phyloP scores from a whole-genome alignment of 2,888 invertebrate genomes.

The Cistogaster globosa region DNA sequence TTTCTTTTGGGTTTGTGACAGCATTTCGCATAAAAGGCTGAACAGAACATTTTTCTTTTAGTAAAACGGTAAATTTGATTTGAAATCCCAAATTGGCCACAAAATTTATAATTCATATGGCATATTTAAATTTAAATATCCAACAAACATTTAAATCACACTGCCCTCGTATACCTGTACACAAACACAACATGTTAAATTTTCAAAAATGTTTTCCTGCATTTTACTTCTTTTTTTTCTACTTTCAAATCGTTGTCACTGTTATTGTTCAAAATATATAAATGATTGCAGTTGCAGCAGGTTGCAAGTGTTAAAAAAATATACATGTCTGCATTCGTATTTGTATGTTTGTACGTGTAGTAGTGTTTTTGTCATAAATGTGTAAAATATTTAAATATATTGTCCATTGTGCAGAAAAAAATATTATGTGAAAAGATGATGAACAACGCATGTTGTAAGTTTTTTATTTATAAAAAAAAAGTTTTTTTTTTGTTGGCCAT shows the following conservation, averaged over 20 bases:
- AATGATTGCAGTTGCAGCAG: background rate
- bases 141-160: no score
- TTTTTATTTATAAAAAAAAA: slow-evolving; percentile 19
- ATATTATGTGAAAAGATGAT: slow-evolving; percentile 1
- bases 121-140: no score
- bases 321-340: background rate
- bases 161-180: background rate
- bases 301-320: background rate
- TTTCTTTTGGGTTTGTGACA: no score
- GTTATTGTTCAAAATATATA: slow-evolving; percentile 1
- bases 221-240: slow-evolving; percentile 16
- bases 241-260: slow-evolving; percentile 28
- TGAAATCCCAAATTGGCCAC: no score
- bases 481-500: slow-evolving; percentile 16
- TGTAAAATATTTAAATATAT: slow-evolving; percentile 42
- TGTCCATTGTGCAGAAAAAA: slow-evolving; percentile 23
- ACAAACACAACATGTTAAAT: slow-evolving; percentile 21
- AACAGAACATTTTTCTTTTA: no score
- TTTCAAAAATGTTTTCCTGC: slow-evolving; percentile 9
- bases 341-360: no score
- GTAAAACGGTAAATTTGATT: no score
- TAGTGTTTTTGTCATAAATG: background rate
- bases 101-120: no score
- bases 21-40: no score
- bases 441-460: slow-evolving; percentile 45